phyloP scores from a whole-genome alignment of 2,888 invertebrate genomes.

The Acleris holmiana region DNA sequence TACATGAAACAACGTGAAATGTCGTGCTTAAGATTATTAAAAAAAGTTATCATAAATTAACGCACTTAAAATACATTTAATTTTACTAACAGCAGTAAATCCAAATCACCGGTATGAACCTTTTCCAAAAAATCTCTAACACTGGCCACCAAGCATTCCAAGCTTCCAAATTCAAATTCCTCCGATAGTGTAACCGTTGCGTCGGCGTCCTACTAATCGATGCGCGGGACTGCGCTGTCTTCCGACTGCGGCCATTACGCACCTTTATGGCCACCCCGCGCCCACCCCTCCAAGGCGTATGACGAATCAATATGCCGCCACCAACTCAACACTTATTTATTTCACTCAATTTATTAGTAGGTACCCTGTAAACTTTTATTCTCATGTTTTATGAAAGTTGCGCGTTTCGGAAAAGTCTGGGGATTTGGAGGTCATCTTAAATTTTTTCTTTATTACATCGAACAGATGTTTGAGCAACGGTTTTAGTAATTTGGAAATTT shows the following conservation, averaged over 20 bases:
- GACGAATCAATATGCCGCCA: constrained; percentile 85
- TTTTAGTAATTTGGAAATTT: neutral
- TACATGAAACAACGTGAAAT: too few species aligned
- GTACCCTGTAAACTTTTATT: constrained; percentile 83
- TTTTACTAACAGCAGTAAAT: too few species aligned
- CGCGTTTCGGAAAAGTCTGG: constrained; percentile 31
- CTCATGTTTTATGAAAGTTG: constrained; percentile 78
- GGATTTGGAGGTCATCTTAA: too few species aligned
- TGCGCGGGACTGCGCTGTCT: constrained; percentile 88
- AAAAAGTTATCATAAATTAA: too few species aligned
- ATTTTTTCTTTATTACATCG: constrained; percentile 24
- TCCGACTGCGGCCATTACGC: constrained; percentile 89
- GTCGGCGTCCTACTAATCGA: constrained; percentile 86
- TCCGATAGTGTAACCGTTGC: constrained; percentile 56
- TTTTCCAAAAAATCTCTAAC: neutral
- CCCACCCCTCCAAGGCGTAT: constrained; percentile 76
- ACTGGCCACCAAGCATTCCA: constrained; percentile 22
- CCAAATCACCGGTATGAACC: too few species aligned
- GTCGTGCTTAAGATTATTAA: too few species aligned
- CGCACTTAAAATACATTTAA: too few species aligned
- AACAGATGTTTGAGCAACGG: constrained; percentile 66
- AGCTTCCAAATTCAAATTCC: constrained; percentile 38
- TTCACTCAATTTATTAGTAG: constrained; percentile 84
- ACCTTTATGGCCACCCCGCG: constrained; percentile 86
- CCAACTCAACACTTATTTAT: constrained; percentile 85